Percentiles rank a stretch among this genome's conserved stretches.
Conservation (phyloP, 2,888 invertebrate genomes). For the Trachelus troglodyta region DNA sequence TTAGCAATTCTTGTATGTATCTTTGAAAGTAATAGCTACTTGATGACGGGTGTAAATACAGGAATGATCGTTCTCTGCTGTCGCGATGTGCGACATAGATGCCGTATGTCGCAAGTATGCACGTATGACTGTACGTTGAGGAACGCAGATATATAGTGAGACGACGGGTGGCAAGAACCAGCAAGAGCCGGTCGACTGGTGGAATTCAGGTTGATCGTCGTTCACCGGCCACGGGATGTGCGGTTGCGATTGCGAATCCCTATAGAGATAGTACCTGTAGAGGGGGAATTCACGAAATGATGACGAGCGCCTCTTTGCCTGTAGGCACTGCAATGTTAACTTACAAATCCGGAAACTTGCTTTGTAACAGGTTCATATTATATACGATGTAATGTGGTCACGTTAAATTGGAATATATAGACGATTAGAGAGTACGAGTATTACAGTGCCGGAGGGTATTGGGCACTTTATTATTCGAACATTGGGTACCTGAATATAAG, state of each 20-base stretch:
- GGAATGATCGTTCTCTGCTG: background rate
- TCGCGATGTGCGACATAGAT: background rate
- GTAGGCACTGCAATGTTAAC: background rate
- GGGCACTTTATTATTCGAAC: background rate
- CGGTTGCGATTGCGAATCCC: background rate
- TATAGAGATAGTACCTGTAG: background rate
- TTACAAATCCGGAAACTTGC: background rate
- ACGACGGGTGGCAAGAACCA: constrained; percentile 16
- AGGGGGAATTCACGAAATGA: background rate
- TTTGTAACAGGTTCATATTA: background rate
- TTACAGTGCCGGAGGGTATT: background rate
- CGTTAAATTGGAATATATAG: background rate
- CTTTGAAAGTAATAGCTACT: background rate
- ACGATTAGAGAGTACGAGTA: background rate
- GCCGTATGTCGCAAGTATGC: background rate
- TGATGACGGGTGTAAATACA: background rate
- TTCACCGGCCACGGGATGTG: constrained; percentile 10
- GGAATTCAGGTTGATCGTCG: constrained; percentile 26
- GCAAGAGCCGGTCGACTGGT: constrained; percentile 15
- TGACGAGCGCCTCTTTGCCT: background rate
- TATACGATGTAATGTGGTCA: background rate
- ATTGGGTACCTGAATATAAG: background rate
- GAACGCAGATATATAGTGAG: background rate
- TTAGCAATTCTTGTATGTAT: background rate
- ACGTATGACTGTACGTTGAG: background rate